A percentile compares a stretch with the other conserved stretches of the same genome.
phyloP scores from a whole-genome alignment of 2,888 invertebrate genomes.

The Amphiduros pacificus region DNA sequence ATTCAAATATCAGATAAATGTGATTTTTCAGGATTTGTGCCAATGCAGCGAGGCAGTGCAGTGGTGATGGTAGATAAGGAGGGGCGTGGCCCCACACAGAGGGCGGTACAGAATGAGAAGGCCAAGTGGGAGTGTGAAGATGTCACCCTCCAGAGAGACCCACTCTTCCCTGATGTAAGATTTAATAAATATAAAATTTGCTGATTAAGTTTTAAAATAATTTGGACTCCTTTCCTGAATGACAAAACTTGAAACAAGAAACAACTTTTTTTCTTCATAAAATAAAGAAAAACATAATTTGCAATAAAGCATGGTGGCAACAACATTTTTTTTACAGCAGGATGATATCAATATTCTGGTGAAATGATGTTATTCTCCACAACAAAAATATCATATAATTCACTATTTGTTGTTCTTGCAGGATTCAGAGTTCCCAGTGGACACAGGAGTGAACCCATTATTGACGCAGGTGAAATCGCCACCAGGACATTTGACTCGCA shows the following conservation, averaged over 20 bases:
- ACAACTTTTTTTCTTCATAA: no score
- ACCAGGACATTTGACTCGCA: conserved; percentile 49
- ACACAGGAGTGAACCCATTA: conserved; percentile 55
- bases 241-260: no score
- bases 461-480: conserved; percentile 46
- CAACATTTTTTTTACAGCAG: no score
- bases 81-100: conserved; percentile 53
- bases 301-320: no score
- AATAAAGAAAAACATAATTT: no score
- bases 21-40: background rate
- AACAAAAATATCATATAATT: background rate
- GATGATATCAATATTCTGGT: no score
- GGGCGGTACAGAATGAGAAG: conserved; percentile 40
- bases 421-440: conserved; percentile 58
- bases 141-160: conserved; percentile 28
- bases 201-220: no score
- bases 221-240: no score
- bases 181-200: no score
- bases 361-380: background rate
- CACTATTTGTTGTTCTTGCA: conserved; percentile 22
- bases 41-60: conserved; percentile 23
- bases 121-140: conserved; percentile 38
- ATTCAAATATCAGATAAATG: no score
- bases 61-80: conserved; percentile 36
- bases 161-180: conserved; percentile 53